Evolutionary conservation across 1,140 invertebrate species (phyloP).

Genomic region (Helicoverpa zea): DNA sequence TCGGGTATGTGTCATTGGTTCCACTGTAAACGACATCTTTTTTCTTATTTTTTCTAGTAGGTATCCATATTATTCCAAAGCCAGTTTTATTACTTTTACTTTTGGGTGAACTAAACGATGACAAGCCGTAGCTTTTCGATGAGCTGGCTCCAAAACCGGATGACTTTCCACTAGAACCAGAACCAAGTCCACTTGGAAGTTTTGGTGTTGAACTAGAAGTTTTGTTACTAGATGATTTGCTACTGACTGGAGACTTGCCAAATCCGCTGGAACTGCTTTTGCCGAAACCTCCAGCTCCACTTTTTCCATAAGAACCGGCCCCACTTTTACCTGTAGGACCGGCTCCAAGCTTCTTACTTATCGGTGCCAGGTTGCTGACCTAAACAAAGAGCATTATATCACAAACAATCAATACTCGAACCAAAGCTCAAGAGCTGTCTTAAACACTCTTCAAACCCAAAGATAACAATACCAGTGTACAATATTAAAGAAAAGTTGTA

Average conservation of each 20-base stretch:
- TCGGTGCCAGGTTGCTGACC: conserved; percentile 61
- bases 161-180: conserved; percentile 37
- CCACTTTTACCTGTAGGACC: conserved; percentile 66
- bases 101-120: conserved; percentile 60
- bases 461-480: too few relatives aligned
- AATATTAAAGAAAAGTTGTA: too few relatives aligned
- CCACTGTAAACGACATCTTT: conserved; percentile 71
- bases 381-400: conserved; percentile 33
- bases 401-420: too few relatives aligned
- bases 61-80: conserved; percentile 79
- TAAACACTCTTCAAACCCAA: too few relatives aligned
- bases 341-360: conserved; percentile 63
- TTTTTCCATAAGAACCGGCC: conserved; percentile 52
- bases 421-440: too few relatives aligned
- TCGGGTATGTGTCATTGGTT: conserved; percentile 58
- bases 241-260: conserved; percentile 14
- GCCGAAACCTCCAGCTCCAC: conserved; percentile 1
- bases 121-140: conserved; percentile 58
- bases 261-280: conserved; percentile 23
- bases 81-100: conserved; percentile 62
- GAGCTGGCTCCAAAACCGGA: conserved; percentile 30
- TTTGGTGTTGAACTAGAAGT: conserved; percentile 36
- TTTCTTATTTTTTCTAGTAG: conserved; percentile 74
- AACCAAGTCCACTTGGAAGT: conserved; percentile 23
- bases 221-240: conserved; percentile 32